Conservation (phyloP, 2,888 invertebrate genomes). For the Melolontha melolontha region DNA sequence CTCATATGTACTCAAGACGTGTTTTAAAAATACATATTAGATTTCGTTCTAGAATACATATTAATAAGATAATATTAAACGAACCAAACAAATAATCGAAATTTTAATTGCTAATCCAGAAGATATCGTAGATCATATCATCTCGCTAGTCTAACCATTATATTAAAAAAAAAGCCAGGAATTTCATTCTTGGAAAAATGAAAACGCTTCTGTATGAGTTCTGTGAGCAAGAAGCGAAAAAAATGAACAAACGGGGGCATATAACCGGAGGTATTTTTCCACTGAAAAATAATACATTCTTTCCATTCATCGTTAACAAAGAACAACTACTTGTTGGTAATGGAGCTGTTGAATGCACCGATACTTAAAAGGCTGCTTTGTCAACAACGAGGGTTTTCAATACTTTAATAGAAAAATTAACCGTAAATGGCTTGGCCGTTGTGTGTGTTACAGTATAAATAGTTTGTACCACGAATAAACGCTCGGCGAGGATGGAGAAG, state of each 20-base stretch:
- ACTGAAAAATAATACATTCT: constrained; percentile 31
- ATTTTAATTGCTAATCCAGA: no score
- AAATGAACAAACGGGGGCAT: neutral
- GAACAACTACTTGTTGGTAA: constrained; percentile 37
- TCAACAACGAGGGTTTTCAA: constrained; percentile 35
- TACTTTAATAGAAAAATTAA: constrained; percentile 39
- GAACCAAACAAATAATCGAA: no score
- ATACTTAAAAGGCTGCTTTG: constrained; percentile 38
- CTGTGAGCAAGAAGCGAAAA: neutral
- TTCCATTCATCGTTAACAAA: constrained; percentile 34
- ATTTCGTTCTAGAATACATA: no score
- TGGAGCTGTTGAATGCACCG: constrained; percentile 35
- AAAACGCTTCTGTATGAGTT: neutral
- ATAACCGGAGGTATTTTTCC: constrained; percentile 33
- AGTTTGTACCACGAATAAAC: constrained; percentile 13
- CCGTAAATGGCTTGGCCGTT: constrained; percentile 25
- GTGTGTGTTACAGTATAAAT: constrained; percentile 24
- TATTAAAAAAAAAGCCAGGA: no score
- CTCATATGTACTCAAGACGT: no score
- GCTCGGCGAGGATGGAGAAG: no score
- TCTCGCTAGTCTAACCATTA: no score
- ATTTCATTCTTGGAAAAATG: neutral
- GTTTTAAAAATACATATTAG: no score
- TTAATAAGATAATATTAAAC: no score
- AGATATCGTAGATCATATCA: no score